Base-by-base conservation (phyloP, 1,140 invertebrate genomes). In the Drosophila yakuba region DNA sequence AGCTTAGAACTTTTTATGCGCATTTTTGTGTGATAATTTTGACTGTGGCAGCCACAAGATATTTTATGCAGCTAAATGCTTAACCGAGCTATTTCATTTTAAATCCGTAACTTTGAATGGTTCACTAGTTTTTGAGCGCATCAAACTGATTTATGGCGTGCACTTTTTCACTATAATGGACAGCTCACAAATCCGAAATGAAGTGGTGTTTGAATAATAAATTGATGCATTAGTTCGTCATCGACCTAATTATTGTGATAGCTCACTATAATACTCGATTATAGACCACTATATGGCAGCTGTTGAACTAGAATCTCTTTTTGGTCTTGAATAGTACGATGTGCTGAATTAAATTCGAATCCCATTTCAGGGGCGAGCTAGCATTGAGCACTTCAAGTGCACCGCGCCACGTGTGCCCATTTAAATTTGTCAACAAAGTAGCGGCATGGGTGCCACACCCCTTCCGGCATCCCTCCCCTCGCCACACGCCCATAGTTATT, bases 381-480 rank as follows among this genome's bases (percentile, higher is more conserved):
- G 17, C 39, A 78, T 72, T 78, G 68, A 47, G 61, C 71, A 59
- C 32, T 50, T 63, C 50, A 54, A 71, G 52, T 57, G 67, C 64
- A 66, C 51, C 67, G 39, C 66, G 36, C 59, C 51, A 78, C 52
- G 64, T 69, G 75, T 73, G 60, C 56, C 61, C 76, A 78, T 60
- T 78, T 73, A 66, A 78, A 78, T 78, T 78, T 78, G 75, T 78
- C 76, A 78, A 78, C 76, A 78, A 78, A 73, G 75, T 73, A 60
- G 43, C 55, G 44, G 51, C 50, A 28, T 51, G 44, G 44, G 44
- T 23, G 14, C 43, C 58, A 23, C 63, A 23, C 43, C 43, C 8
- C 43, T 14, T 38, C 44, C 58, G 6, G 10, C 10, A 2, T 20
- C 15, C 35, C 63, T 6, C 20, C 17, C 6, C 14, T 2, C 15